phyloP scores from a whole-genome alignment of 2,888 invertebrate species.

The Magallana nippona region DNA sequence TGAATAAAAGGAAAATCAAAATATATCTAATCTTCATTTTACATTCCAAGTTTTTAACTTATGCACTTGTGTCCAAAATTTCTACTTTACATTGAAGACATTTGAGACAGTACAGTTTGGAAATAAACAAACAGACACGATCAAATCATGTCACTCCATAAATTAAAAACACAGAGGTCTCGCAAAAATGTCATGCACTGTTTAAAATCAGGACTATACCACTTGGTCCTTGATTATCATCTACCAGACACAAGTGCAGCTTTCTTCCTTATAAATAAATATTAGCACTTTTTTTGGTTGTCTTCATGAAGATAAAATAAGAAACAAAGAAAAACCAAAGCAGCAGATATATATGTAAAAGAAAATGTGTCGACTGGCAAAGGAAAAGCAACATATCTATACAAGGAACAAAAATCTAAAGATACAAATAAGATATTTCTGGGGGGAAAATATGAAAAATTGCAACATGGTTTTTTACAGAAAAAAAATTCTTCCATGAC shows the following conservation, averaged over 20 bases:
- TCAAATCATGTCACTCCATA: conserved; percentile 13
- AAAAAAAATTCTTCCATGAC: conserved; percentile 5
- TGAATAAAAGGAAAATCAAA: conserved; percentile 37
- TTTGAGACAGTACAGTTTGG: conserved; percentile 2
- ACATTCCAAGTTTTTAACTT: conserved; percentile 23
- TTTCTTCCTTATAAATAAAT: conserved; percentile 14
- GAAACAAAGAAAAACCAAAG: conserved; percentile 34
- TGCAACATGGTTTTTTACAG: not conserved
- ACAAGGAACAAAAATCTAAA: conserved; percentile 19
- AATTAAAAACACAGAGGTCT: conserved; percentile 18
- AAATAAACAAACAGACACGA: conserved; percentile 23
- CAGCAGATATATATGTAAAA: conserved; percentile 36
- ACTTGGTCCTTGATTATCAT: conserved; percentile 2
- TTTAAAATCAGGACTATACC: conserved; percentile 17
- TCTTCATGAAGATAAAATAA: conserved; percentile 5
- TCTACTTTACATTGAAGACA: conserved; percentile 19
- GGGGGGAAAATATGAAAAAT: conserved; percentile 11
- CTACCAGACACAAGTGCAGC: conserved; percentile 14
- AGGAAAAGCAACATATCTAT: conserved; percentile 36
- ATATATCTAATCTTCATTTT: conserved; percentile 17
- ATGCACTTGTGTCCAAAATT: conserved; percentile 25
- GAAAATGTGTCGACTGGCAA: conserved; percentile 30
- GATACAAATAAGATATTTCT: conserved; percentile 6
- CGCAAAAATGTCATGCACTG: conserved; percentile 1
- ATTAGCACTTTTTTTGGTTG: conserved; percentile 9